Evolutionary conservation across 2,888 invertebrate species (phyloP).

Genomic region (Hirtodrosophila alboralis): DNA sequence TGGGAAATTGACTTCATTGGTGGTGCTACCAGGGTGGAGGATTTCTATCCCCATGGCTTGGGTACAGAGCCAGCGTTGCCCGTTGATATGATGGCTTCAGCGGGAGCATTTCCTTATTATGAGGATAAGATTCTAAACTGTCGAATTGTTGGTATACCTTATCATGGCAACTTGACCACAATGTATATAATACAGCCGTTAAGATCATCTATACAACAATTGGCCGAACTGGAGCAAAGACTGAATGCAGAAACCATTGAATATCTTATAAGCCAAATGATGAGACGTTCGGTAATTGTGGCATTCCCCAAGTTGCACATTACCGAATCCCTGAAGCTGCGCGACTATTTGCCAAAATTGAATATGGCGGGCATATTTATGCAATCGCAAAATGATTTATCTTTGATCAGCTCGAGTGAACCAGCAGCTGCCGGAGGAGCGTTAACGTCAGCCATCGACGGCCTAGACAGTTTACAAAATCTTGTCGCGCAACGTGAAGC

Average conservation of each 20-base stretch:
- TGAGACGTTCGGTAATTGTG: constrained; percentile 84
- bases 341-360: constrained; percentile 84
- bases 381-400: constrained; percentile 87
- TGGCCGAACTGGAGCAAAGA: constrained; percentile 84
- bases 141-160: constrained; percentile 88
- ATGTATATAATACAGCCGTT: constrained; percentile 88
- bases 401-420: no score
- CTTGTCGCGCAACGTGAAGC: constrained; percentile 87
- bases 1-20: constrained; percentile 88
- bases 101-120: constrained; percentile 86
- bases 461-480: constrained; percentile 83
- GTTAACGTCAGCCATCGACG: no score
- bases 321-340: constrained; percentile 35
- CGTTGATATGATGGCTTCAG: constrained; percentile 88
- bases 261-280: constrained; percentile 80
- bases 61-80: constrained; percentile 73
- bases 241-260: constrained; percentile 84
- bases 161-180: constrained; percentile 86
- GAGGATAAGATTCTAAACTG: constrained; percentile 83
- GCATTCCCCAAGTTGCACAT: constrained; percentile 90
- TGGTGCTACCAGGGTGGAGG: constrained; percentile 83
- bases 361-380: constrained; percentile 88
- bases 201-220: constrained; percentile 84
- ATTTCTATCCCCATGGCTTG: constrained; percentile 85
- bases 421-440: no score